Base-by-base conservation (phyloP, 1,140 invertebrate genomes). In the Potamilus streckersoni region DNA sequence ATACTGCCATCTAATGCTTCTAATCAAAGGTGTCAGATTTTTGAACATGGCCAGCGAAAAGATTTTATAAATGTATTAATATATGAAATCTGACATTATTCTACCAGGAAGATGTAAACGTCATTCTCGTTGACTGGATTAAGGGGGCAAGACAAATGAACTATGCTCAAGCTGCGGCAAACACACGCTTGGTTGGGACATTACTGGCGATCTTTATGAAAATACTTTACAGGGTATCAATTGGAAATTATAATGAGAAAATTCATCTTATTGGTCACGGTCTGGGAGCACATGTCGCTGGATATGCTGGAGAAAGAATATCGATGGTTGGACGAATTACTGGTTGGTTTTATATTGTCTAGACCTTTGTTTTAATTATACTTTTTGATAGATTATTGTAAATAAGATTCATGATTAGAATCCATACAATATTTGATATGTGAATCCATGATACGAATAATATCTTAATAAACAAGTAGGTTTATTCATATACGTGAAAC, bases 61-160 rank as follows among this genome's bases (percentile, higher is more conserved):
- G n/a, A 23, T 23, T 23, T 23, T 23, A 1, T 23, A 23, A 23
- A 23, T 23, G 23, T 23, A 23, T 23, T 23, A 23, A 2, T 23
- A 1, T 23, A 23, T 2, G 27, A 31, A 31, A 31, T 31, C 27
- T 31, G 2, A 2, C 4, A 31, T 31, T 31, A 31, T 31, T 31
- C 27, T 2, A 31, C 4, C 57, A 86, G 84, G 78, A 76, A n/a
- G 76, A 83, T 49, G 71, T 94, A 74, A 96, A 96, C 86, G 94
- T 97, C 0, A 94, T 98, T 58, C 96, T 96, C 83, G 96, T 98
- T 13, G 95, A 98, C 87, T 98, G 97, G 97, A 4, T 31, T 31
- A 31, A 31, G 27, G 97, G 96, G 1, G 96, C 96, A 13, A 92
- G 93, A 0, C 93, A 97, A 82, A 8, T 0, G 0, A 96, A 96